phyloP scores from a whole-genome alignment of 2,888 invertebrate genomes.

The Nomada fucata region DNA sequence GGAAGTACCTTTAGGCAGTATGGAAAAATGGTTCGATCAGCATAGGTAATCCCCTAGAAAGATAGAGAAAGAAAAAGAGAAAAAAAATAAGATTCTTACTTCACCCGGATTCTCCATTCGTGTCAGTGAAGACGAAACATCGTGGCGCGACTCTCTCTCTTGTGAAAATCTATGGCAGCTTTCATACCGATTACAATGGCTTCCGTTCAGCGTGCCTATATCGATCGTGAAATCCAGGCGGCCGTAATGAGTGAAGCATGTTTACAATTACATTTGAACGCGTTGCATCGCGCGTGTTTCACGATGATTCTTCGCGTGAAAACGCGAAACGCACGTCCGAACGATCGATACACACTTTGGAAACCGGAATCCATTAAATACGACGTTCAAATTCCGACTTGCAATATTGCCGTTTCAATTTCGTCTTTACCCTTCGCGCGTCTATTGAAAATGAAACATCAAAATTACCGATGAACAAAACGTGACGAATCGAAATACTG shows the following conservation, averaged over 20 bases:
- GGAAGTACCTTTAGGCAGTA: constrained; percentile 46
- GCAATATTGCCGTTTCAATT: no score
- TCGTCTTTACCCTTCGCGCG: no score
- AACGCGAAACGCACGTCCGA: background rate
- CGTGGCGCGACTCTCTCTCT: constrained; percentile 69
- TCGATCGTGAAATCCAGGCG: constrained; percentile 62
- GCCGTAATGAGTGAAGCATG: constrained; percentile 39
- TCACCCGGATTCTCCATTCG: constrained; percentile 70
- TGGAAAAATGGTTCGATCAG: constrained; percentile 50
- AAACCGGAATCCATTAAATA: background rate
- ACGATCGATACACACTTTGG: background rate
- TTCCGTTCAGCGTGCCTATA: constrained; percentile 63
- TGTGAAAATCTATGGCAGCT: constrained; percentile 70
- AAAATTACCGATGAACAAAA: no score
- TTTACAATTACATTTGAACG: constrained; percentile 37
- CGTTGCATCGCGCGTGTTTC: constrained; percentile 1
- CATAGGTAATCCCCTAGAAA: constrained; percentile 31
- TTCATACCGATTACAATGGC: constrained; percentile 71
- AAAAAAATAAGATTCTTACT: constrained; percentile 36
- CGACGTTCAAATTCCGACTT: background rate
- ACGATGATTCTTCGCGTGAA: background rate
- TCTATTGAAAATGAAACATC: no score
- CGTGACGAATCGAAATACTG: no score
- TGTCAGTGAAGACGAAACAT: constrained; percentile 73
- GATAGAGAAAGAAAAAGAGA: constrained; percentile 4